These are phyloP conservation scores for Coptodon bakossiorum DNA, from an alignment of 2,113 vertebrate species.

Conservation along the genomic window DNA sequence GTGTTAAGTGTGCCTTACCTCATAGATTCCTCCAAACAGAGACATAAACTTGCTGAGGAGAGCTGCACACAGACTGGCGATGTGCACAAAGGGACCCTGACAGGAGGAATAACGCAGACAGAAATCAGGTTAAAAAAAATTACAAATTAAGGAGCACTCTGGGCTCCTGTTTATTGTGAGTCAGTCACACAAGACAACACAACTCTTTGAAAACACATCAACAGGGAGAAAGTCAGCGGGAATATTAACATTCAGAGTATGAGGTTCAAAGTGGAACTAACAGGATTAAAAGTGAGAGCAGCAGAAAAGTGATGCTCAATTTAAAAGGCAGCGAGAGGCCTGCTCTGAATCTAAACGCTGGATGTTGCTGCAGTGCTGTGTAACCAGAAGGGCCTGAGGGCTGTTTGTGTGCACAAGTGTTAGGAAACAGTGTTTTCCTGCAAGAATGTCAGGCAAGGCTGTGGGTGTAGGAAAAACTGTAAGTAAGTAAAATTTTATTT, in stretches of 20 bases:
- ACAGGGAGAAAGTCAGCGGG: not conserved
- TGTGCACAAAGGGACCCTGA: slow-evolving; percentile 96
- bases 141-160: not conserved
- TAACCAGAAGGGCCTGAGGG: not conserved
- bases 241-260: not conserved
- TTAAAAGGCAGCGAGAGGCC: not conserved
- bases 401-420: not conserved
- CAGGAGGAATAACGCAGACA: not conserved
- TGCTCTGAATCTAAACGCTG: not conserved
- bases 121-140: not conserved
- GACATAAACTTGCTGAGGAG: slow-evolving; percentile 97
- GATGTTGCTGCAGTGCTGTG: not conserved
- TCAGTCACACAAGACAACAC: not conserved
- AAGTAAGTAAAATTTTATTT: not conserved
- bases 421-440: not conserved
- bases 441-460: not conserved
- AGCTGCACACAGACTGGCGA: slow-evolving; percentile 91
- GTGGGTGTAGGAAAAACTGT: not conserved
- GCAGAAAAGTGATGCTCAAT: not conserved
- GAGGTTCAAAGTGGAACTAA: slow-evolving; percentile 23
- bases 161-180: not conserved
- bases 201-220: not conserved
- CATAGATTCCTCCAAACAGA: slow-evolving; percentile 93
- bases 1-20: slow-evolving; percentile 76
- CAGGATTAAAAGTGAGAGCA: slow-evolving; percentile 24